Evolutionary conservation across 2,797 vertebrate species (phyloP), one percentile per base, ranked within the genome.

Genomic region (Myiotriccus ornatus): DNA sequence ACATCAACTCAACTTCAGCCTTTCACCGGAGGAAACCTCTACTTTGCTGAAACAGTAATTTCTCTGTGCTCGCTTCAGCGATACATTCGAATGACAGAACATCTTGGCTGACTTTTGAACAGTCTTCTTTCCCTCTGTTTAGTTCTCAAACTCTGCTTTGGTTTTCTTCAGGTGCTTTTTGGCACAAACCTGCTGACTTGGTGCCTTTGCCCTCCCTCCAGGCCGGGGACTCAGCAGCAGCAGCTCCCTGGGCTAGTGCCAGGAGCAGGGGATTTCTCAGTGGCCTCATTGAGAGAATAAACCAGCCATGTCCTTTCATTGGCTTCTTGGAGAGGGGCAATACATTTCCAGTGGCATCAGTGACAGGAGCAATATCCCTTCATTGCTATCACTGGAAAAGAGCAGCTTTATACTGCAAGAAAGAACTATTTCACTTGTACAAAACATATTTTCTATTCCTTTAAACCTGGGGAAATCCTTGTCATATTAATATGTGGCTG

Each of bases 331-430:
- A 90, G 84, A 93, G 30, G 60, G 76, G 73, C 69, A 92, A 94
- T 95, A 91, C 87, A 77, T 96, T 95, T 92, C 82, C 87, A 87
- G 84, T 81, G 76, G 90, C 91, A 94, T 95, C 95, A 76, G 79
- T 93, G 94, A 94, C 95, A 96, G 92, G 93, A 93, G 85, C 87
- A 96, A 96, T 96, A 95, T 92, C 84, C 94, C 92, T 95, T 95
- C 91, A 81, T 93, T 91, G 94, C 93, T 83, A 41, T 94, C 91
- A 88, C 19, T 88, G 86, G 80, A 84, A 90, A 95, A 88, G 55
- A 88, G 78, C 68, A 46, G 88, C 70, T 96, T 90, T 74, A 70
- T 77, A 65, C 60, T 67, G 78, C 39, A 64, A 76, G 80, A 77
- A 93, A 84, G 78, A 86, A 77, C 73, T 69, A 69, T 74, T 92